A percentile compares a stretch with the other conserved stretches of the same genome.
phyloP scores from a whole-genome alignment of 1,140 invertebrate genomes.

The Dysdera silvatica region DNA sequence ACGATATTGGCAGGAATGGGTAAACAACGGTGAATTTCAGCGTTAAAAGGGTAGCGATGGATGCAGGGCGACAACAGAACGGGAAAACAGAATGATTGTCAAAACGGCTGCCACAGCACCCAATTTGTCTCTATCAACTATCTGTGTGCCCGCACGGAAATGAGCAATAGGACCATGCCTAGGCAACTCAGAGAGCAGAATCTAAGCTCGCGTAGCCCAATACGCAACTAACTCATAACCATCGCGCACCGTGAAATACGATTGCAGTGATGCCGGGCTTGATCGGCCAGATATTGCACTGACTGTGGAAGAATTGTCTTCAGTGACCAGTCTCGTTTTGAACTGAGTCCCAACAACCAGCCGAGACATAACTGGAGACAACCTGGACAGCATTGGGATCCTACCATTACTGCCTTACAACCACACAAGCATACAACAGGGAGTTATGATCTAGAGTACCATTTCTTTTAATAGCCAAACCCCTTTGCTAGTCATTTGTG shows the following conservation, averaged over 20 bases:
- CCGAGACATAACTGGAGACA: constrained; percentile 2
- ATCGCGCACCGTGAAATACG: background rate
- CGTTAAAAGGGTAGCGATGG: no score
- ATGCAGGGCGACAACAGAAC: no score
- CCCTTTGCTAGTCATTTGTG: background rate
- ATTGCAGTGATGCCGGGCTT: background rate
- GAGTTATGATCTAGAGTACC: background rate
- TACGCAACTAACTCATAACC: no score
- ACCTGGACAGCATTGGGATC: background rate
- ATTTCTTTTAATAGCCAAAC: background rate
- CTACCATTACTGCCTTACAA: background rate
- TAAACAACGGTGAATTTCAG: no score
- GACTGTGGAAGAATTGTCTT: constrained; percentile 1
- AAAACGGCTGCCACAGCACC: no score
- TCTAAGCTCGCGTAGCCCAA: no score
- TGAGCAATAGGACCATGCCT: no score
- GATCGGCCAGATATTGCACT: background rate
- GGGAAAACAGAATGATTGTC: no score
- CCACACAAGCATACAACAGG: background rate
- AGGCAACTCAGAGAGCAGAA: no score
- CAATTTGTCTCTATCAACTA: no score
- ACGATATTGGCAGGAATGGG: no score
- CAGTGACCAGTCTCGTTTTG: constrained; percentile 1
- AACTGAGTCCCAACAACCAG: constrained; percentile 8
- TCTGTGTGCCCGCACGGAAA: no score